These are phyloP conservation scores for Hylyphantes graminicola DNA, from an alignment of 1,140 invertebrate species.

Conservation along the genomic window DNA sequence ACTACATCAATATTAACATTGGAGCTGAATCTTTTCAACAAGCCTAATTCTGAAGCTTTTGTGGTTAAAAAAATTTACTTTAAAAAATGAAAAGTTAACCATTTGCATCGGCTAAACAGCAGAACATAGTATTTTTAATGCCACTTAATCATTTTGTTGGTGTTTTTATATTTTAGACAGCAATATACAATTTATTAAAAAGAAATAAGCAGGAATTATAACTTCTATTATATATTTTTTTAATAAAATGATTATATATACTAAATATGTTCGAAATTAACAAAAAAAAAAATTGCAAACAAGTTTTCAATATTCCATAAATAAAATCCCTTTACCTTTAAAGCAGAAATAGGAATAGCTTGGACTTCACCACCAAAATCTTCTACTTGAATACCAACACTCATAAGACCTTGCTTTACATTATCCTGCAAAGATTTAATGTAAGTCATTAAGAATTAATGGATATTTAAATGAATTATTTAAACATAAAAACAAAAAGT, in stretches of 20 bases:
- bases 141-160: not conserved
- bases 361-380: slow-evolving; percentile 92
- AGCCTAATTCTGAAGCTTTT: no score
- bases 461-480: no score
- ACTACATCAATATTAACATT: no score
- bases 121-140: no score
- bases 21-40: no score
- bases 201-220: not conserved
- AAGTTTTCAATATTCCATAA: not conserved
- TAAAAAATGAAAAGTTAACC: no score
- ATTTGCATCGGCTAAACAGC: no score
- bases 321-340: slow-evolving; percentile 68
- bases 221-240: not conserved
- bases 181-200: not conserved
- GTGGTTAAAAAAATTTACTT: no score
- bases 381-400: slow-evolving; percentile 86
- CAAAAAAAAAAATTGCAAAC: not conserved
- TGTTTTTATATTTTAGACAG: not conserved
- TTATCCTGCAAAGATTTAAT: slow-evolving; percentile 73
- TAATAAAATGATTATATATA: no score
- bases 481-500: no score
- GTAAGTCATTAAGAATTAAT: no score
- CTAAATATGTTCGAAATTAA: not conserved
- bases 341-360: slow-evolving; percentile 89
- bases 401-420: slow-evolving; percentile 79